Percentiles rank a stretch among this genome's conserved stretches.
These are phyloP conservation scores for Condylura cristata DNA, from an alignment of 2,113 vertebrate genomes.

Conservation along the genomic window DNA sequence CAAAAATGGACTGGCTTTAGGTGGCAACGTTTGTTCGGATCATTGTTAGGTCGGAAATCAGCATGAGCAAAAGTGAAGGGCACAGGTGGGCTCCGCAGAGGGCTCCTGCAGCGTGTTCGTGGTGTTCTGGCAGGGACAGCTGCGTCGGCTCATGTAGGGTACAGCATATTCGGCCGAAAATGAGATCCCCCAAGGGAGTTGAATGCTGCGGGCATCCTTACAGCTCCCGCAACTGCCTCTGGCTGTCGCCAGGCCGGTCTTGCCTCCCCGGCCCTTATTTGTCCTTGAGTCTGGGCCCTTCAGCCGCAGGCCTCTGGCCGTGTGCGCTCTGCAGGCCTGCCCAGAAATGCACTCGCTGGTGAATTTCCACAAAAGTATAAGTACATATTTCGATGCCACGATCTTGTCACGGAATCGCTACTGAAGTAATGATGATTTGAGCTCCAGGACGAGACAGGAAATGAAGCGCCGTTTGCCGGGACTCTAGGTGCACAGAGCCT, in stretches of 20 bases:
- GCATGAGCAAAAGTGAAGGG: constrained; percentile 85
- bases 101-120: constrained; percentile 87
- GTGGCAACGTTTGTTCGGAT: constrained; percentile 96
- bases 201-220: constrained; percentile 72
- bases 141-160: constrained; percentile 83
- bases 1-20: constrained; percentile 96
- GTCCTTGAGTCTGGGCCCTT: constrained; percentile 76
- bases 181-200: constrained; percentile 76
- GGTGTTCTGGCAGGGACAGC: constrained; percentile 87
- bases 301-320: constrained; percentile 78
- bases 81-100: constrained; percentile 88
- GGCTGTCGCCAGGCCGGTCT: constrained; percentile 71
- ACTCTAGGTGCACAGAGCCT: too few species aligned
- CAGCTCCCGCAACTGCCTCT: constrained; percentile 78
- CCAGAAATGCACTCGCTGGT: constrained; percentile 83
- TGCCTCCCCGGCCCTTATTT: too few species aligned
- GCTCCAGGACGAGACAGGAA: constrained; percentile 68
- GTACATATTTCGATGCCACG: constrained; percentile 71
- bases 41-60: constrained; percentile 90
- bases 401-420: constrained; percentile 81
- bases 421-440: constrained; percentile 74
- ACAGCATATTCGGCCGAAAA: constrained; percentile 84
- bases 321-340: constrained; percentile 81
- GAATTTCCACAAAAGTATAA: constrained; percentile 70
- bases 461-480: constrained; percentile 84